Evolutionary conservation across 2,888 invertebrate genomes (phyloP).

Genomic region (Bimastos eiseni): DNA sequence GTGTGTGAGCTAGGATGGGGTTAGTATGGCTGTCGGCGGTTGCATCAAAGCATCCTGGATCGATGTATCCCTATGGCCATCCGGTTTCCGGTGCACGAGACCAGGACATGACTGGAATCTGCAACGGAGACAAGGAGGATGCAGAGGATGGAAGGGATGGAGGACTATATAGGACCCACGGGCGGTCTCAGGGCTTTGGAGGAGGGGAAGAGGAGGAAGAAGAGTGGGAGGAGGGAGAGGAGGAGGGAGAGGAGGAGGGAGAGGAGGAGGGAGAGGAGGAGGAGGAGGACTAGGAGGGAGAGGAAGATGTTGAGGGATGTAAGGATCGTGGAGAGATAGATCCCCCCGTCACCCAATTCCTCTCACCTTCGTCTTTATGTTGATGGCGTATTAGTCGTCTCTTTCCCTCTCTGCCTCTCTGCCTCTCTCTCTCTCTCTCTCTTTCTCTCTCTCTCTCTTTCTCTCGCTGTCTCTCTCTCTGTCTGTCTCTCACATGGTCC

Average conservation of each 20-base stretch:
- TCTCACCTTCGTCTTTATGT: not conserved
- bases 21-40: not conserved
- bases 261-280: not conserved
- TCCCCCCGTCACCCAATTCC: not conserved
- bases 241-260: not conserved
- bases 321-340: not conserved
- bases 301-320: not conserved
- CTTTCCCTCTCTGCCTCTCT: no score
- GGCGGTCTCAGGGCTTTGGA: no score
- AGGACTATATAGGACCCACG: no score
- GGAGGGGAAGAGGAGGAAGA: not conserved
- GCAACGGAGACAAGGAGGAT: not conserved
- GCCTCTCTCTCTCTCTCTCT: no score
- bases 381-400: not conserved
- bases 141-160: not conserved
- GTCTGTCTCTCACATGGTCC: no score
- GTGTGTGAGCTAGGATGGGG: not conserved
- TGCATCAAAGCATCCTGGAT: not conserved
- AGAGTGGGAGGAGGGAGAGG: not conserved
- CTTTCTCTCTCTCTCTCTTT: no score
- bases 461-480: no score
- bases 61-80: conserved; percentile 13
- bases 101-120: not conserved
- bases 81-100: not conserved
- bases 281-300: not conserved